phyloP scores from a whole-genome alignment of 2,113 vertebrate species.

The Sorex fumeus region DNA sequence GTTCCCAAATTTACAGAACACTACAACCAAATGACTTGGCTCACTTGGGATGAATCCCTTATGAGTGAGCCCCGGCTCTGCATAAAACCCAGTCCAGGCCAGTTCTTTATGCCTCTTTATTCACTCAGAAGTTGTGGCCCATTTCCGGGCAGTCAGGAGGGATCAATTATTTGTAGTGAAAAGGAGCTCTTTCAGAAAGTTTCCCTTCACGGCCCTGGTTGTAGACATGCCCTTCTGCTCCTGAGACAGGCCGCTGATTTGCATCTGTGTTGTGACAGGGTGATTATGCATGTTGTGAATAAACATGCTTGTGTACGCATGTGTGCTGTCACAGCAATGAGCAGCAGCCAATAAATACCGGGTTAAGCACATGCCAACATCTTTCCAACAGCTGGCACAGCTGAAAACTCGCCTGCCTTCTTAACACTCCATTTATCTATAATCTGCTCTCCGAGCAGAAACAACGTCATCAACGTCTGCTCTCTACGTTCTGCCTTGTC shows the following conservation, averaged over 20 bases:
- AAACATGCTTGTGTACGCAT: constrained; percentile 27
- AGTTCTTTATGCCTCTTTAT: constrained; percentile 5
- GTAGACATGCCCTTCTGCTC: constrained; percentile 52
- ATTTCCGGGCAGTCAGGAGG: not conserved
- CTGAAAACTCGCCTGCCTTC: constrained; percentile 87
- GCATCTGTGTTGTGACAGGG: constrained; percentile 48
- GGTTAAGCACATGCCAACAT: constrained; percentile 72
- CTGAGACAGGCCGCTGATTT: not conserved
- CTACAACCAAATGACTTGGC: constrained; percentile 5
- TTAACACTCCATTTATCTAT: constrained; percentile 89
- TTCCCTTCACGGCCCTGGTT: constrained; percentile 46
- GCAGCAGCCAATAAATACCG: constrained; percentile 63
- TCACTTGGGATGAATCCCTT: constrained; percentile 57
- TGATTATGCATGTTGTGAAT: constrained; percentile 59
- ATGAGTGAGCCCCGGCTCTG: constrained; percentile 19
- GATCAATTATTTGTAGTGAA: constrained; percentile 1
- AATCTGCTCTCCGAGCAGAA: constrained; percentile 90
- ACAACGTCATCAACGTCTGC: constrained; percentile 87
- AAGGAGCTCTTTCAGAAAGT: not conserved
- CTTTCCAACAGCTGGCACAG: constrained; percentile 87
- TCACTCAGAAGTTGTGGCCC: constrained; percentile 1
- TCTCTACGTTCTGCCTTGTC: constrained; percentile 87
- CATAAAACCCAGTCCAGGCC: not conserved
- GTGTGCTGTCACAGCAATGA: constrained; percentile 78
- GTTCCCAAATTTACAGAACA: constrained; percentile 49